Evolutionary conservation across 2,888 invertebrate species (phyloP).

Genomic region (Crepidodera aurea): DNA sequence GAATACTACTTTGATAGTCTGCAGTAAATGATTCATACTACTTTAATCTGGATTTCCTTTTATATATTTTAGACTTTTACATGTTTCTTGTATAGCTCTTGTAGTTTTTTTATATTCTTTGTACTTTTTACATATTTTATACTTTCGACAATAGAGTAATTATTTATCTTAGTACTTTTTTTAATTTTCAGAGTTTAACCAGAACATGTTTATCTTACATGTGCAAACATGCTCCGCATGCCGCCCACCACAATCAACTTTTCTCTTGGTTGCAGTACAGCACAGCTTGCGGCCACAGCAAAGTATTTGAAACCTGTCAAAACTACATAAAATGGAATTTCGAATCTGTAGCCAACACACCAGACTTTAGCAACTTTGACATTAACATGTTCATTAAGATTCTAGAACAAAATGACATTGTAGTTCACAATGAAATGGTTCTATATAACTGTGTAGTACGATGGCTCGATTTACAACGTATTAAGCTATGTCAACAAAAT

Average conservation of each 20-base stretch:
- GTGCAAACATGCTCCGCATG: constrained; percentile 85
- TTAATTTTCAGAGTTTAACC: constrained; percentile 74
- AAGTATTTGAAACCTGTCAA: constrained; percentile 74
- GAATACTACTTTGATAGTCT: too few species aligned
- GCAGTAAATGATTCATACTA: too few species aligned
- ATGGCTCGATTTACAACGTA: constrained; percentile 80
- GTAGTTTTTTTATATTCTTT: too few species aligned
- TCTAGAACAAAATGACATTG: constrained; percentile 85
- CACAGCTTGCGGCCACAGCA: constrained; percentile 79
- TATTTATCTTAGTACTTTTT: too few species aligned
- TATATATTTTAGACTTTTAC: too few species aligned
- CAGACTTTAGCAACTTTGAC: constrained; percentile 84
- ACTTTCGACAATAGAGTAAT: too few species aligned
- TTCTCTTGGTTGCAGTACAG: constrained; percentile 94
- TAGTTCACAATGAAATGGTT: constrained; percentile 88
- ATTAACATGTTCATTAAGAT: constrained; percentile 78
- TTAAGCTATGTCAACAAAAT: constrained; percentile 64
- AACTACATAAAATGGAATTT: constrained; percentile 92
- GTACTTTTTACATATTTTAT: too few species aligned
- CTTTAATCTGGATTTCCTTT: too few species aligned
- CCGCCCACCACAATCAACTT: constrained; percentile 81
- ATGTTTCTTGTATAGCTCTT: too few species aligned
- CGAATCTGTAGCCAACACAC: constrained; percentile 79
- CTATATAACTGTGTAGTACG: constrained; percentile 73
- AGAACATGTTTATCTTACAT: constrained; percentile 86